Evolutionary conservation across 2,888 invertebrate genomes (phyloP), one percentile per base, ranked within the genome.

Genomic region (Drosophila stalkeri): DNA sequence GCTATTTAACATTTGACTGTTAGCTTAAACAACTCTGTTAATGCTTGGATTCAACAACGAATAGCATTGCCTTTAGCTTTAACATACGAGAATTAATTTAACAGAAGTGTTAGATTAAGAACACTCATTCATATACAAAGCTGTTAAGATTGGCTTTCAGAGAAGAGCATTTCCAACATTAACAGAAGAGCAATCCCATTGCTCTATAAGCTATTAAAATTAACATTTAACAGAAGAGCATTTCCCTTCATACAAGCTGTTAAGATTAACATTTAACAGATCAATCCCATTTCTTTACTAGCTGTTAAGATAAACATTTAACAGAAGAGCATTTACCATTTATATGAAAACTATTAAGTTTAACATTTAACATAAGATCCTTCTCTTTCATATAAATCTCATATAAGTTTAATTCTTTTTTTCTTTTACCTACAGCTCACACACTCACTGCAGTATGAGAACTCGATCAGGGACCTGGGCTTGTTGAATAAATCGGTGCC

Each of bases 391-490:
- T 35, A 35, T 35, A 35, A 11, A 35, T 3, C 35, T 35, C 37
- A 37, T 37, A 37, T 14, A 37, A 14, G 14, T 14, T 39, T 2
- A 2, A 16, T 8, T 33, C 9, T 11, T 0, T 18, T 12, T 44
- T 20, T 6, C 20, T 44, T 6, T 0, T 3, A 14, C 2, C 16
- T 7, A 16, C 92, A 95, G 96, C 94, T 97, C 2, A 96, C 95
- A 70, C 98, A 99, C 92, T 96, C 96, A 86, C 90, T 99, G 62
- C 97, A 97, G 90, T 98, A 97, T 95, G 98, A 98, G 93, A 97
- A 96, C 0, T 94, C 96, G 4, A 96, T 98, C 92, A 94, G 99
- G 76, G 96, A 98, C 81, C 94, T 98, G 7, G 94, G 95, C 11
- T 94, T 97, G 14, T 93, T 97, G 14, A 96, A 95, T 78, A 96